phyloP scores from a whole-genome alignment of 2,797 vertebrate genomes.

The Balearica regulorum region DNA sequence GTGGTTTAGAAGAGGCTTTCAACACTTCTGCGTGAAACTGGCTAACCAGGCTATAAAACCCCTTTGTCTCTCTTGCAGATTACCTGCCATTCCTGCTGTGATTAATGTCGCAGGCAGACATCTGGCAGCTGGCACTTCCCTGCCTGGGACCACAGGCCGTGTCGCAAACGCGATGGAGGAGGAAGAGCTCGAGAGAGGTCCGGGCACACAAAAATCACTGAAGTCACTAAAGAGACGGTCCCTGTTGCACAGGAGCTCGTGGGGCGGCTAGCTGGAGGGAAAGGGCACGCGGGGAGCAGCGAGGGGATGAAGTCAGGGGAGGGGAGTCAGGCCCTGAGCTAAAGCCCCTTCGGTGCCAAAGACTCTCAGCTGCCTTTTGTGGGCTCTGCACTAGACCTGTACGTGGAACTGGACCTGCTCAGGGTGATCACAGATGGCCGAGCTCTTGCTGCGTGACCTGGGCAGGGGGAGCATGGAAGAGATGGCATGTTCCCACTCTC shows the following conservation, averaged over 20 bases:
- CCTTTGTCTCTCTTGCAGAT: not conserved
- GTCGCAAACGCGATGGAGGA: rapidly evolving
- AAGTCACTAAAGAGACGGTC: not conserved
- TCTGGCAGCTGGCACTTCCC: not conserved
- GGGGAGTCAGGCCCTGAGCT: not conserved
- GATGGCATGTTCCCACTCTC: not conserved
- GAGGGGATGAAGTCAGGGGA: not conserved
- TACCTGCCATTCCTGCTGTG: not conserved
- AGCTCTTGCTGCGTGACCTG: not conserved
- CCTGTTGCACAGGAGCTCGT: not conserved
- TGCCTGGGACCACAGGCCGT: not conserved
- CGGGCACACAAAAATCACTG: not conserved
- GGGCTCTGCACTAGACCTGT: not conserved
- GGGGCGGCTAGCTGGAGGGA: not conserved
- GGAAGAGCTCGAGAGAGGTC: not conserved
- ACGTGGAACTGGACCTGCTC: not conserved
- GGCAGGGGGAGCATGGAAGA: not conserved
- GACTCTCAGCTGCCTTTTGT: not conserved
- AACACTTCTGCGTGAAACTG: not conserved
- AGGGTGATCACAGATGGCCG: not conserved
- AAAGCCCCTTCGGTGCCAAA: not conserved
- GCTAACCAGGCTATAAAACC: not conserved
- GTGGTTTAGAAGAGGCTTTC: not conserved
- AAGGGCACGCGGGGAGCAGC: not conserved
- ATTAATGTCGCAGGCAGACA: not conserved